phyloP scores from a whole-genome alignment of 2,797 vertebrate genomes.

The Schizothorax lantsangensis region DNA sequence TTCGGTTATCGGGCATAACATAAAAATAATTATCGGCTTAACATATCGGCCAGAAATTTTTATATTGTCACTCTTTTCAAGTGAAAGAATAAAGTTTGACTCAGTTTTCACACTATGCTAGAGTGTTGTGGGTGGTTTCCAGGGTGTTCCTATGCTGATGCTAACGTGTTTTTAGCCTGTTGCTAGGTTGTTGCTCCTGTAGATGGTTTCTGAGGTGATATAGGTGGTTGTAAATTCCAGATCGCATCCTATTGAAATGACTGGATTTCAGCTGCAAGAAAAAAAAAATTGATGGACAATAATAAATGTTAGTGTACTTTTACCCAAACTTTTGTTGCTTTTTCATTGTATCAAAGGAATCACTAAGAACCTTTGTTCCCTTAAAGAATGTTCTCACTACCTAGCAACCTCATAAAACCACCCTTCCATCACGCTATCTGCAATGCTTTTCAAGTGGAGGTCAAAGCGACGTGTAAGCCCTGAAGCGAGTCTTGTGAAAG shows the following conservation, averaged over 20 bases:
- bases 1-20: background rate
- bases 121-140: no score
- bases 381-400: background rate
- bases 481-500: constrained; percentile 11
- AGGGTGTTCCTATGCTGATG: no score
- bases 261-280: background rate
- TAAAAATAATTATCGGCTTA: background rate
- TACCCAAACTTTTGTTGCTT: background rate
- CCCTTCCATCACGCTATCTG: background rate
- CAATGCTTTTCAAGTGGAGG: background rate
- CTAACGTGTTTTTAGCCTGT: no score
- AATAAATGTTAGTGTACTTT: background rate
- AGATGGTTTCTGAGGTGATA: background rate
- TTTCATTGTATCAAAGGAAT: background rate
- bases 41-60: background rate
- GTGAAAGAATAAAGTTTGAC: background rate
- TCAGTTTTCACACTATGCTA: background rate
- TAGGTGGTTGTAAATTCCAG: background rate
- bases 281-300: background rate
- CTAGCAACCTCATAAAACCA: background rate
- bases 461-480: background rate
- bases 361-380: background rate
- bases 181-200: background rate
- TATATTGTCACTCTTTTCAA: background rate
- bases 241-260: background rate